Conservation (phyloP, 2,113 vertebrate genomes). For the Varanus komodoensis region DNA sequence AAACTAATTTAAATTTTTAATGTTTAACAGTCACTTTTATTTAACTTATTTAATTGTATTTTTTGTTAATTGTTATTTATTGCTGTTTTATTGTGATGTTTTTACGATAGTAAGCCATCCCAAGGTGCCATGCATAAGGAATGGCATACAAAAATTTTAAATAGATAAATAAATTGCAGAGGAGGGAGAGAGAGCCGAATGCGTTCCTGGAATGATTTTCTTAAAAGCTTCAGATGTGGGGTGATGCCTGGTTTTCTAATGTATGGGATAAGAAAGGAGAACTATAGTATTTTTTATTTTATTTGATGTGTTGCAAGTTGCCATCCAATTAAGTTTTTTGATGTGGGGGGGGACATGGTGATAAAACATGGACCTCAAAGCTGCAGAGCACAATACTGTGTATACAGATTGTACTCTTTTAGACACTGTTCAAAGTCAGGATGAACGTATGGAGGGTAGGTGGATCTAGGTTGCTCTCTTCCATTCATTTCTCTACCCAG, state of each 20-base stretch:
- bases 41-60: too few relatives aligned
- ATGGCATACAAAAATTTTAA: too few relatives aligned
- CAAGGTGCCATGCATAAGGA: too few relatives aligned
- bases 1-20: too few relatives aligned
- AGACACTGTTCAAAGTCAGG: not conserved
- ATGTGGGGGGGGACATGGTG: not conserved
- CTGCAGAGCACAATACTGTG: conserved; percentile 57
- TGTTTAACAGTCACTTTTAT: too few relatives aligned
- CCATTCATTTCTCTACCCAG: not conserved
- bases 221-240: conserved; percentile 20
- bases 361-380: conserved; percentile 37
- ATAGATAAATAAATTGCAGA: too few relatives aligned
- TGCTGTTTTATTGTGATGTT: too few relatives aligned
- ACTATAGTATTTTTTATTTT: not conserved
- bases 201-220: not conserved
- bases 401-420: not conserved
- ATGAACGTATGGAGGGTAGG: not conserved
- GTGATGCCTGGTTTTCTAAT: not conserved
- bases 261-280: not conserved
- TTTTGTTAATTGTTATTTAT: too few relatives aligned
- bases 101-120: too few relatives aligned
- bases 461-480: not conserved
- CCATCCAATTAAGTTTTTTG: conserved; percentile 39
- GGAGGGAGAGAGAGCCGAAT: not conserved
- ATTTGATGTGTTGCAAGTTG: conserved; percentile 21